Percentiles rank a stretch among this genome's conserved stretches.
phyloP scores from a whole-genome alignment of 2,797 vertebrate genomes.

The Cryptoblepharus egeriae region DNA sequence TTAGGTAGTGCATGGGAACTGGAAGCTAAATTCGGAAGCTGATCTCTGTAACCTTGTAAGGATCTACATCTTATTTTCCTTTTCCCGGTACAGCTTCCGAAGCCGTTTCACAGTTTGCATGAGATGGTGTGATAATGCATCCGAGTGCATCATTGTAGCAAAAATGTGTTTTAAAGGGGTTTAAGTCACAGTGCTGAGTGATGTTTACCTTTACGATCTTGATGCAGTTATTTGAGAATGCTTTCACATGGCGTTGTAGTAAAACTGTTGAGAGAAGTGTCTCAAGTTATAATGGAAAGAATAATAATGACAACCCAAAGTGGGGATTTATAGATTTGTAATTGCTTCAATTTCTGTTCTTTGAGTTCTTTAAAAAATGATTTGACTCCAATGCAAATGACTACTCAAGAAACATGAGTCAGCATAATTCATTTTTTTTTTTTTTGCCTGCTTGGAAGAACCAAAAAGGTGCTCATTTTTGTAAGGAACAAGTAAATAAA shows the following conservation, averaged over 20 bases:
- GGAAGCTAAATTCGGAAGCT: constrained; percentile 7
- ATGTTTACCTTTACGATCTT: neutral
- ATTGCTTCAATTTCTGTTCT: neutral
- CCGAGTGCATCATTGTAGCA: neutral
- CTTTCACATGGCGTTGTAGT: accelerated
- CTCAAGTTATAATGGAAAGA: neutral
- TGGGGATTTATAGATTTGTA: neutral
- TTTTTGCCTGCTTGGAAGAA: accelerated
- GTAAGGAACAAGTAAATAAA: neutral
- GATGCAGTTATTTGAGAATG: accelerated
- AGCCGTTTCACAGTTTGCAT: neutral
- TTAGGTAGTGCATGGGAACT: neutral
- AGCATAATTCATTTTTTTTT: neutral
- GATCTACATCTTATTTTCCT: neutral
- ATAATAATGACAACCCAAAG: neutral
- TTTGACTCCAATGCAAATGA: neutral
- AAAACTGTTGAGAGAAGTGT: accelerated
- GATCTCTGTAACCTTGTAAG: neutral
- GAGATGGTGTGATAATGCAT: constrained; percentile 18
- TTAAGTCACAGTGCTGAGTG: neutral
- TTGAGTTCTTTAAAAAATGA: neutral
- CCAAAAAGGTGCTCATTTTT: neutral
- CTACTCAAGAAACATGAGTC: accelerated
- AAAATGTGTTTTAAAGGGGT: neutral
- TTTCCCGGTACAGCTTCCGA: neutral